These are phyloP conservation scores for Cydia pomonella DNA, from an alignment of 1,140 invertebrate species.

Conservation along the genomic window DNA sequence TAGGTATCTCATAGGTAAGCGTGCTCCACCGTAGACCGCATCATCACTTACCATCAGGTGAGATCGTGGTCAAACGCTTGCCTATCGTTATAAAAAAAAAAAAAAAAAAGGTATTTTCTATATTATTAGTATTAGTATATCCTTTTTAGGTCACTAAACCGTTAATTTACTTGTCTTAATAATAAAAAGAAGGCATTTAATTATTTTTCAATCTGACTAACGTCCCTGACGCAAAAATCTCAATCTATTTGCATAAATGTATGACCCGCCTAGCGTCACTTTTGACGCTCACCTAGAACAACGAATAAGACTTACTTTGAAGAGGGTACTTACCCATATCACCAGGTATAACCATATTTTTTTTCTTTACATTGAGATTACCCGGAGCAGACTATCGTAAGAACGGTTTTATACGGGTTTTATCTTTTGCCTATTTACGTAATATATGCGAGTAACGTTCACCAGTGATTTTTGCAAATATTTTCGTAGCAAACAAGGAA, in stretches of 20 bases:
- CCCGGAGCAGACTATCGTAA: neutral
- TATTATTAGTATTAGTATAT: no score
- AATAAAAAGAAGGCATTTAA: no score
- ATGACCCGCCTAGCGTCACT: neutral
- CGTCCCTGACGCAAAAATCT: no score
- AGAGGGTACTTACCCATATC: slow-evolving; percentile 8
- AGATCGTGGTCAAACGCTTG: no score
- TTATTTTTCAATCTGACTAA: no score
- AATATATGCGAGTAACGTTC: neutral
- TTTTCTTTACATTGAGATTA: neutral
- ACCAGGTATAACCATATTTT: neutral
- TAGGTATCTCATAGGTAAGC: no score
- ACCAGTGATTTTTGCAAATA: neutral
- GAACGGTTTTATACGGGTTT: neutral
- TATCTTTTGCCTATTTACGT: slow-evolving; percentile 12
- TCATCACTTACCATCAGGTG: no score
- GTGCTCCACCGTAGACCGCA: no score
- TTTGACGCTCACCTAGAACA: neutral
- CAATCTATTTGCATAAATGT: neutral
- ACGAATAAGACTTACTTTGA: neutral
- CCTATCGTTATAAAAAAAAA: no score
- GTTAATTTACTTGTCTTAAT: no score
- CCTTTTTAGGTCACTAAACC: no score
- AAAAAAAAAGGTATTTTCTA: no score
- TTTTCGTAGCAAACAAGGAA: neutral